Evolutionary conservation across 2,113 vertebrate species (phyloP), one percentile per base, ranked within the genome.

Genomic region (Anser cygnoides): DNA sequence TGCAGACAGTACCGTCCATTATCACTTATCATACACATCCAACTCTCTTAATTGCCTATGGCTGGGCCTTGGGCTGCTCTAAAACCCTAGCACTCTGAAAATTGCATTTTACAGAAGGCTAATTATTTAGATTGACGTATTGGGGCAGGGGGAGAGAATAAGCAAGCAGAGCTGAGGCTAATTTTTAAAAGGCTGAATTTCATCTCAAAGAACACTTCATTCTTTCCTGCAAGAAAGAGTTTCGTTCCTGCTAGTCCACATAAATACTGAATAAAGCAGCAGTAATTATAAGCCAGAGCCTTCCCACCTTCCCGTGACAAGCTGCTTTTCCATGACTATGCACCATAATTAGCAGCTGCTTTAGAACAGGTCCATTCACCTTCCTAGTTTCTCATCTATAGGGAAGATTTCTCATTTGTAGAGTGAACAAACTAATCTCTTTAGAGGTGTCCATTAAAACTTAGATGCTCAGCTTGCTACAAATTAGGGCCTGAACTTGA

Each of bases 21-120:
- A 86, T 33, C 76, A 89, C 43, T 61, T 11, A 7, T 12, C 79
- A 20, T 2, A 5, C 52, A 68, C n/a, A 92, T 52, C 79, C 65
- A 90, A 57, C 57, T 54, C 41, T 58, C 23, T 65, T 57, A 81
- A 89, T 41, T 89, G 66, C 49, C 61, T 55, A 4, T 59, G 89
- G 67, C 90, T 66, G 68, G 33, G 54, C 57, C 37, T 18, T 76
- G 66, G 70, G 19, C 70, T 86, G 46, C 10, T 78, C 65, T 54
- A 49, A 94, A 65, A 10, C 39, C 41, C 35, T 11, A 50, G 71
- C 52, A 74, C 41, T 18, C 46, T 65, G 65, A 87, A 84, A 75
- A 90, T 54, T 77, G 49, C 68, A 90, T 92, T 94, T 87, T 52
- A 89, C 52, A 93, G 92, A 87, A 74, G 68, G 33, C 57, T 65